Conservation (phyloP, 2,113 vertebrate genomes). For the Vanacampus margaritifer region DNA sequence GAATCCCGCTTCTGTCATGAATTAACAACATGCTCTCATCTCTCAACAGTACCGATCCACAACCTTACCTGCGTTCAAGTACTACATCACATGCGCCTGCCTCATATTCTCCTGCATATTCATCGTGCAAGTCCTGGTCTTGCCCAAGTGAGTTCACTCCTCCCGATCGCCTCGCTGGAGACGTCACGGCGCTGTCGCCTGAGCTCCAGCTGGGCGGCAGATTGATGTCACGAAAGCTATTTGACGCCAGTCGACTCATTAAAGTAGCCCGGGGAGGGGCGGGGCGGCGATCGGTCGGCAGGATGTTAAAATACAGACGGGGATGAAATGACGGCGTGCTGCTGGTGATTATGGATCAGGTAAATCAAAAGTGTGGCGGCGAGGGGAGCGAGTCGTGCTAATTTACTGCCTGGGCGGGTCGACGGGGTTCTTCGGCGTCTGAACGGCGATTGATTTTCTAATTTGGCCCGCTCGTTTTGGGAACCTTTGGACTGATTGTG, state of each 20-base stretch:
- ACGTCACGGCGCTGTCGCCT: constrained; percentile 2
- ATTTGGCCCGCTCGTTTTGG: constrained; percentile 19
- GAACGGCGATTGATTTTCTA: constrained; percentile 50
- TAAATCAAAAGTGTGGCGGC: constrained; percentile 46
- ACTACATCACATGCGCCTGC: constrained; percentile 93
- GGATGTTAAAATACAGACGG: constrained; percentile 37
- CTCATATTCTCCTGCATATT: constrained; percentile 98
- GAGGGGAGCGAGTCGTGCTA: constrained; percentile 39
- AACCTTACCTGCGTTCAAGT: constrained; percentile 92
- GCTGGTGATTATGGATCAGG: constrained; percentile 52
- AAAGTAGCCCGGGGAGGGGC: constrained; percentile 29
- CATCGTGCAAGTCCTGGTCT: constrained; percentile 88
- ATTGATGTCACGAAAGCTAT: constrained; percentile 40
- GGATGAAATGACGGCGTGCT: constrained; percentile 47
- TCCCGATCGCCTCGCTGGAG: neutral
- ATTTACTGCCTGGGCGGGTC: constrained; percentile 51
- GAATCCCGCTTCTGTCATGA: neutral
- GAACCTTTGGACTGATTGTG: constrained; percentile 9
- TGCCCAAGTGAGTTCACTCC: constrained; percentile 87
- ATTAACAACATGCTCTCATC: neutral
- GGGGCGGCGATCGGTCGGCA: constrained; percentile 8
- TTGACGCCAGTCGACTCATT: constrained; percentile 55
- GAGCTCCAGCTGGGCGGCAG: constrained; percentile 31
- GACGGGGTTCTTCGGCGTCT: constrained; percentile 45
- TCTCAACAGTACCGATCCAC: constrained; percentile 87